These are phyloP conservation scores for Trematocara zebra DNA, from an alignment of 2,113 vertebrate genomes.

Conservation along the genomic window DNA sequence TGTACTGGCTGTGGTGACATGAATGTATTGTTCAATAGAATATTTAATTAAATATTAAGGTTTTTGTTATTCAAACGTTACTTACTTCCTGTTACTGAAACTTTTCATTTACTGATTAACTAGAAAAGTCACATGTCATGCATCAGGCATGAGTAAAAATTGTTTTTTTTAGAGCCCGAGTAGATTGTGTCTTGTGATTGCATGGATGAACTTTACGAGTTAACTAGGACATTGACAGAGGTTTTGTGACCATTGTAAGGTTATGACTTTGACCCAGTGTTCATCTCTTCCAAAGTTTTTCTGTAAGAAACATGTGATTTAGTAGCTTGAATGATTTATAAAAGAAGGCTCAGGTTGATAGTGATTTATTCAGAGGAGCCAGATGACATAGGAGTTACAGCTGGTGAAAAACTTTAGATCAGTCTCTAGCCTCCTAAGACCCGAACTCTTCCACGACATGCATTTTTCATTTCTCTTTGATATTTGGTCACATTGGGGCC, in stretches of 20 bases:
- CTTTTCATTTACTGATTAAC: not conserved
- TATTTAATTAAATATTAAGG: not conserved
- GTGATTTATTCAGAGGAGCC: not conserved
- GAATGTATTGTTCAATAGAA: not conserved
- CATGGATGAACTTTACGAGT: not conserved
- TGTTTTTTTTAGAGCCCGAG: not conserved
- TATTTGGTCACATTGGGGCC: too few relatives aligned
- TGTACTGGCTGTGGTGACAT: not conserved
- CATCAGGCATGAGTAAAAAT: not conserved
- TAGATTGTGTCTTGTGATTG: not conserved
- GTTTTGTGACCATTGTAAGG: not conserved
- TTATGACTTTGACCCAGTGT: not conserved
- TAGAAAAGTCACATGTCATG: not conserved
- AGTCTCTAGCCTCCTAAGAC: not conserved
- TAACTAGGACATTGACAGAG: not conserved
- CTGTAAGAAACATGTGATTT: not conserved
- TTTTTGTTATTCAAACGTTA: not conserved
- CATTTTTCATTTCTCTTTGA: too few relatives aligned
- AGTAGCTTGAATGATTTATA: not conserved
- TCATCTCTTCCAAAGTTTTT: not conserved
- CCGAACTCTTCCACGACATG: too few relatives aligned
- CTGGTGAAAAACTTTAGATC: not conserved
- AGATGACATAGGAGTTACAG: not conserved
- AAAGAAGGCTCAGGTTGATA: not conserved
- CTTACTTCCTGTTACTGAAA: not conserved